Evolutionary conservation across 2,888 invertebrate species (phyloP), one percentile per base, ranked within the genome.

Genomic region (Callimorpha dominula): DNA sequence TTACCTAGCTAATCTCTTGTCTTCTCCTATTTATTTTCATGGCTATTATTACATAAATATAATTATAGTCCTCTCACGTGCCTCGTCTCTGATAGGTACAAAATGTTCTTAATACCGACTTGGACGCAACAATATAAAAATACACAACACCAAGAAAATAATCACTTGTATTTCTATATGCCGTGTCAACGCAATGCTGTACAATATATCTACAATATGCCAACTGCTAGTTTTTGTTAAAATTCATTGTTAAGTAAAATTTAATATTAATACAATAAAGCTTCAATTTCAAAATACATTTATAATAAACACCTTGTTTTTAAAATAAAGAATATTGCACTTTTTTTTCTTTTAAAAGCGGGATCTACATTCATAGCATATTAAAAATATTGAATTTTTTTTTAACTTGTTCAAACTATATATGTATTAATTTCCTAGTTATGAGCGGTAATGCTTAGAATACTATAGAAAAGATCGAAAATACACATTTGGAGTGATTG

Each of bases 1-100:
- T 96, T 94, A 95, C 95, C 96, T 92, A 95, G 91, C 91, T 93
- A 93, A 89, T 90, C 86, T 88, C 90, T 86, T 89, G 91, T 89
- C 90, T 90, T 85, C 86, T 82, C 86, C 90, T 91, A 89, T 89
- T 74, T 82, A 82, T 82, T 86, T 90, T 82, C 90, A 88, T 89
- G 91, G 92, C 89, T 91, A 91, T 90, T 92, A 90, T 82, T 91
- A 91, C 90, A 86, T 92, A 90, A 88, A 91, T 91, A 93, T 90
- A 90, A 91, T 93, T 93, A 94, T 94, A 93, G 91, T 93, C 92
- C 90, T 91, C 89, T 93, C 94, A 93, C 92, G 89, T 91, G 89
- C 83, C 90, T 90, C 91, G 87, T 89, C 86, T 89, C 87, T 91
- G 90, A 85, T 91, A 90, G 91, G 89, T 93, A 92, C 89, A 90